phyloP scores from a whole-genome alignment of 2,888 invertebrate species.

The Zaprionus bogoriensis region DNA sequence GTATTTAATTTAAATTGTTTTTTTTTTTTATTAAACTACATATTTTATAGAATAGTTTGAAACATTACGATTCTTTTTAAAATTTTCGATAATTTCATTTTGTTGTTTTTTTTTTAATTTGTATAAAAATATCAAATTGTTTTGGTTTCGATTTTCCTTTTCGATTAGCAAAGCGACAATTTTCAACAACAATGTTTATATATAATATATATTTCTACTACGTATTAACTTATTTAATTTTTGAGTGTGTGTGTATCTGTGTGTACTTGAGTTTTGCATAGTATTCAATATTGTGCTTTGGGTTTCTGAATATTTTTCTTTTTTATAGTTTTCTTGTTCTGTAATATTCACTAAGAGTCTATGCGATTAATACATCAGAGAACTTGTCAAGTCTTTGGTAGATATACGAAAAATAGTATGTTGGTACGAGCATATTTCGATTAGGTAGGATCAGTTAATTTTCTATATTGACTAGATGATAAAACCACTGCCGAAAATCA shows the following conservation, averaged over 20 bases:
- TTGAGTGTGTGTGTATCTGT: constrained; percentile 1
- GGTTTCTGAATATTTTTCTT: neutral
- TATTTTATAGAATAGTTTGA: constrained; percentile 56
- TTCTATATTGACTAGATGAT: constrained; percentile 23
- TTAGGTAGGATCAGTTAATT: constrained; percentile 58
- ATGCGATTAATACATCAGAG: constrained; percentile 67
- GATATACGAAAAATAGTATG: constrained; percentile 40
- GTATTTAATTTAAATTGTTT: constrained; percentile 11
- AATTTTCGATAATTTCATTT: constrained; percentile 24
- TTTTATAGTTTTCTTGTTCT: constrained; percentile 6
- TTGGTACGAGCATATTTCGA: constrained; percentile 23
- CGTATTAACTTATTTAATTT: constrained; percentile 20
- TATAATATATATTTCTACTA: constrained; percentile 31
- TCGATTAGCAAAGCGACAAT: constrained; percentile 61
- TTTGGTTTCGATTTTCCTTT: constrained; percentile 16
- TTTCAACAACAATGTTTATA: constrained; percentile 49
- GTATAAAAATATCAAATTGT: constrained; percentile 75
- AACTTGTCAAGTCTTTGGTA: constrained; percentile 68
- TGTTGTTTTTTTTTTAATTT: constrained; percentile 14
- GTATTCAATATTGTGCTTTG: constrained; percentile 35
- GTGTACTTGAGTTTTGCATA: constrained; percentile 17
- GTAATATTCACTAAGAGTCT: constrained; percentile 65
- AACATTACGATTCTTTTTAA: constrained; percentile 33
- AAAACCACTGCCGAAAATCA: constrained; percentile 28
- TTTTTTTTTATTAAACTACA: constrained; percentile 53